Conservation (phyloP, 2,888 invertebrate species). For the Bugulina stolonifera region DNA sequence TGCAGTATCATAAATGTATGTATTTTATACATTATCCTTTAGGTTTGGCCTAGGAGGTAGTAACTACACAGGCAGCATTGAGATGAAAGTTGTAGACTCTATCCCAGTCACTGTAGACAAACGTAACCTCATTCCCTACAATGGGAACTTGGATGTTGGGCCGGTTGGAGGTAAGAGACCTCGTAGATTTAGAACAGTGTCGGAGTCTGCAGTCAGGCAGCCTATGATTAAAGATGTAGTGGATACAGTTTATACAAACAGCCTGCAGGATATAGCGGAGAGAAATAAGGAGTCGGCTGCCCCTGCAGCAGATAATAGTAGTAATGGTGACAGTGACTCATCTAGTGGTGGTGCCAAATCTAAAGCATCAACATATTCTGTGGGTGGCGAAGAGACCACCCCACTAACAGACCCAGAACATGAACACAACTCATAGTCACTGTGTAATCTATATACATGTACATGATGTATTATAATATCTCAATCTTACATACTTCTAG, state of each 20-base stretch:
- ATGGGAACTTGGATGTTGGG: neutral
- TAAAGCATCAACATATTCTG: neutral
- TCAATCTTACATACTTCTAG: too few species aligned
- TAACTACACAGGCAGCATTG: slow-evolving; percentile 20
- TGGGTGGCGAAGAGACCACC: too few species aligned
- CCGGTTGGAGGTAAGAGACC: slow-evolving; percentile 5
- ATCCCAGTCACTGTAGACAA: slow-evolving; percentile 6
- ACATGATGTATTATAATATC: too few species aligned
- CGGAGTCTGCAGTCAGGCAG: slow-evolving; percentile 17
- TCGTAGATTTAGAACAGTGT: slow-evolving; percentile 13
- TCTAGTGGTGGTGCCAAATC: neutral
- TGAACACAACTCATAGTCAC: too few species aligned
- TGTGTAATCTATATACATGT: too few species aligned
- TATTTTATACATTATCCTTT: too few species aligned
- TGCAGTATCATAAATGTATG: too few species aligned
- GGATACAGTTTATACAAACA: neutral
- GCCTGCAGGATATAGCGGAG: neutral
- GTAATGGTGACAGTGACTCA: neutral
- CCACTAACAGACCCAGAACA: too few species aligned
- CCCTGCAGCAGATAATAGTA: neutral
- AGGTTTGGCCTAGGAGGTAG: neutral
- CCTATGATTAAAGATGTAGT: neutral
- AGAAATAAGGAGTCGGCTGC: neutral
- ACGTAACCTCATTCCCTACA: neutral
- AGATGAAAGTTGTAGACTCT: slow-evolving; percentile 19